A percentile compares a stretch with the other conserved stretches of the same genome.
phyloP scores from a whole-genome alignment of 2,113 vertebrate species.

The Carlito syrichta region DNA sequence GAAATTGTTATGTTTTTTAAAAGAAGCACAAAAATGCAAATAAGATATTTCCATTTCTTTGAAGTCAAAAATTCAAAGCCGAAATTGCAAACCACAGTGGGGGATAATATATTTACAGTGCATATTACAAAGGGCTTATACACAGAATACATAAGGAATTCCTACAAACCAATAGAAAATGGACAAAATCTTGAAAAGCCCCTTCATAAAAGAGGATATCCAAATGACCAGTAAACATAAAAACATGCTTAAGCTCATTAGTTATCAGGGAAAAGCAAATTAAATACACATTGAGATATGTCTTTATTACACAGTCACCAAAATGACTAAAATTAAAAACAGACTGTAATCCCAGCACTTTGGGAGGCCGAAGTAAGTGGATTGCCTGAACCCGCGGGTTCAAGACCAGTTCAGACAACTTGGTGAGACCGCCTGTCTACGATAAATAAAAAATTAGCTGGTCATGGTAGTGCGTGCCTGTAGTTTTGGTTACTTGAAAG shows the following conservation, averaged over 20 bases:
- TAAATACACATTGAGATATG: background rate
- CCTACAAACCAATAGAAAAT: background rate
- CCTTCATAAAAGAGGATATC: background rate
- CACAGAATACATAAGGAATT: background rate
- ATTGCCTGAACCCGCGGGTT: too few species aligned
- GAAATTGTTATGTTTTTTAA: slow-evolving; percentile 8
- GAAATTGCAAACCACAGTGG: background rate
- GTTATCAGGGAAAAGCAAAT: background rate
- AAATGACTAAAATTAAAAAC: background rate
- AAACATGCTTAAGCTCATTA: background rate
- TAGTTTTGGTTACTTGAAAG: too few species aligned
- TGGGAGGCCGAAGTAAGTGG: too few species aligned
- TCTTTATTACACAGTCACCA: background rate
- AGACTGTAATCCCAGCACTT: too few species aligned
- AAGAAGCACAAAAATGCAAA: background rate
- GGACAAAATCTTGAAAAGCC: background rate
- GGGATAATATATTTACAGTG: background rate
- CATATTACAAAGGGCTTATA: background rate
- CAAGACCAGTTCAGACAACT: too few species aligned
- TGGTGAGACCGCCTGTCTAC: too few species aligned
- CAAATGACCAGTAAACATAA: background rate
- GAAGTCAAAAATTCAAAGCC: slow-evolving; percentile 20
- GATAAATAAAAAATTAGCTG: too few species aligned
- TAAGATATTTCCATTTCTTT: slow-evolving; percentile 9
- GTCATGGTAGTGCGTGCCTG: too few species aligned